Percentiles rank a stretch among this genome's conserved stretches.
phyloP scores from a whole-genome alignment of 2,113 vertebrate genomes.

The Tichodroma muraria region DNA sequence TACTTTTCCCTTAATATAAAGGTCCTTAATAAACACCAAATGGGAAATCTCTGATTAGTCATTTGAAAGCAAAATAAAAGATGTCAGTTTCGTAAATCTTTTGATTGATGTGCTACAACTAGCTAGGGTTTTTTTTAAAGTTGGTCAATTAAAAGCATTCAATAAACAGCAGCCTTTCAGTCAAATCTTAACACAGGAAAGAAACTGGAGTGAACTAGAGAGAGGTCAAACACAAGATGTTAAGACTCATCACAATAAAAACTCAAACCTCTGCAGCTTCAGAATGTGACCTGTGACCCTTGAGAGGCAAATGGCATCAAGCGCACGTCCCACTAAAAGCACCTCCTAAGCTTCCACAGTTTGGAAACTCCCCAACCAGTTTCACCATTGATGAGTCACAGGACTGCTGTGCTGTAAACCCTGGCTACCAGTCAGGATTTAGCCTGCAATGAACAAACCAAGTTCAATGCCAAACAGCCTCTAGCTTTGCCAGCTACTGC shows the following conservation, averaged over 20 bases:
- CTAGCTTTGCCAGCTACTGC: not conserved
- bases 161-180: not conserved
- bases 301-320: not conserved
- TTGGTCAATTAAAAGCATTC: not conserved
- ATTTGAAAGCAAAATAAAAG: constrained; percentile 4
- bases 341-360: not conserved
- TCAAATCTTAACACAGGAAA: not conserved
- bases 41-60: not conserved
- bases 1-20: not conserved
- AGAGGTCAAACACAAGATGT: not conserved
- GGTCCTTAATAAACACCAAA: not conserved
- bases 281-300: constrained; percentile 13
- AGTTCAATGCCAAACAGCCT: constrained; percentile 6
- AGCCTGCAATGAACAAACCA: not conserved
- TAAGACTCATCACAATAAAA: constrained; percentile 39
- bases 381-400: not conserved
- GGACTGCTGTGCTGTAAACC: not conserved
- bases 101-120: not conserved
- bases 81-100: constrained; percentile 9
- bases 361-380: constrained; percentile 4
- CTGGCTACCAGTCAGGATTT: not conserved
- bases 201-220: not conserved
- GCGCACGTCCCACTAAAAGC: not conserved
- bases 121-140: not conserved
- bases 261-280: constrained; percentile 2